These are phyloP conservation scores for Cercocebus atys DNA, from an alignment of 2,113 vertebrate genomes.

Conservation along the genomic window DNA sequence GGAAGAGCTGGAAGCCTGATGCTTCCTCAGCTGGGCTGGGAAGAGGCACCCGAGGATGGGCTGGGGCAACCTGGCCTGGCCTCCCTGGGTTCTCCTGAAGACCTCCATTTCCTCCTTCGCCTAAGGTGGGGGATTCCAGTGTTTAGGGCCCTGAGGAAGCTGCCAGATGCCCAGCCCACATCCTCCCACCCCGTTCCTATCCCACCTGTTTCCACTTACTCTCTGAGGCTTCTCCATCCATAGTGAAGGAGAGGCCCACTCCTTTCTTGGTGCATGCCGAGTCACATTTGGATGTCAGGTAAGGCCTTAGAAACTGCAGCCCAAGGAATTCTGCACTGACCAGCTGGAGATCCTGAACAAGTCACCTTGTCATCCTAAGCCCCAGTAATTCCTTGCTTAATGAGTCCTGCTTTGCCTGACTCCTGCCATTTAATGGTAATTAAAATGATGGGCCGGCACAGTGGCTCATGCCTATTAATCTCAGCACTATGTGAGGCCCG, in stretches of 20 bases:
- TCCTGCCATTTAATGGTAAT: not conserved
- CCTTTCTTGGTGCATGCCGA: not conserved
- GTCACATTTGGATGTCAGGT: not conserved
- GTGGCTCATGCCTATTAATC: too few species aligned
- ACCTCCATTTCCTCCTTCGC: conserved; percentile 29
- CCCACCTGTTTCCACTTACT: conserved; percentile 30
- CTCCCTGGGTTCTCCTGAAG: not conserved
- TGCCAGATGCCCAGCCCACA: accelerated
- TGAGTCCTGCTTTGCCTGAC: not conserved
- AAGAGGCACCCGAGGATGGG: not conserved
- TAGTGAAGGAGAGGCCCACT: not conserved
- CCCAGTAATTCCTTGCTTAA: not conserved
- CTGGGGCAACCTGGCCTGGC: not conserved
- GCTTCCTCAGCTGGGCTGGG: not conserved
- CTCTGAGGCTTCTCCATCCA: not conserved
- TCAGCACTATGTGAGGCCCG: too few species aligned
- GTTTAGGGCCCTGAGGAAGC: not conserved
- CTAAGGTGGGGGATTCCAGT: conserved; percentile 65
- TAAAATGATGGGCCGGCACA: not conserved
- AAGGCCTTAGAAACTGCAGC: not conserved
- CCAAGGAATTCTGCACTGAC: not conserved
- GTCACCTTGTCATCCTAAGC: not conserved
- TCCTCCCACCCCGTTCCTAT: not conserved
- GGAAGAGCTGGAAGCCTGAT: not conserved
- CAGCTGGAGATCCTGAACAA: not conserved